phyloP scores from a whole-genome alignment of 2,888 invertebrate genomes.

The Neoitamus cyanurus region DNA sequence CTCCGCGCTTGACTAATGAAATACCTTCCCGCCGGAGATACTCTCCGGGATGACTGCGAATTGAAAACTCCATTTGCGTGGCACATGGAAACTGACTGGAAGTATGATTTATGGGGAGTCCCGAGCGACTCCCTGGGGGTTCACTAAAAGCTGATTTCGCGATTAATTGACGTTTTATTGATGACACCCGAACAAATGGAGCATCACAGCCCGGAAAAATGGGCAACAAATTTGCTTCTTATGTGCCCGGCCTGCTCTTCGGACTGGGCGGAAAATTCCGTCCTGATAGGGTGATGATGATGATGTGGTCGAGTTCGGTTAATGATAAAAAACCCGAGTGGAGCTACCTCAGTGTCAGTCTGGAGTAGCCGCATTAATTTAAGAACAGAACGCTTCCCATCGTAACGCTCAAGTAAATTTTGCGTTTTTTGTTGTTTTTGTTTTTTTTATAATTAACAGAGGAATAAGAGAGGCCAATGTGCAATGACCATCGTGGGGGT shows the following conservation, averaged over 20 bases:
- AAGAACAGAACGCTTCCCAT: not conserved
- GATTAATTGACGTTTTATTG: conserved; percentile 43
- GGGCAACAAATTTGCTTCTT: not conserved
- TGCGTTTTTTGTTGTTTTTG: not conserved
- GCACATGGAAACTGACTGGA: conserved; percentile 22
- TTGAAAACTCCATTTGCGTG: conserved; percentile 8
- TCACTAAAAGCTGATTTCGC: not conserved
- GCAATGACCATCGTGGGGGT: not conserved
- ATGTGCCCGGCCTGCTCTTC: not conserved
- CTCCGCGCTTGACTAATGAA: conserved; percentile 4
- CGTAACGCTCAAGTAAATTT: not conserved
- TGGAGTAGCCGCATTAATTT: not conserved
- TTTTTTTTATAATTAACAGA: not conserved
- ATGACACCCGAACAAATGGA: conserved; percentile 34
- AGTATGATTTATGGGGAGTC: conserved; percentile 2
- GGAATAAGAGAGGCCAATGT: not conserved
- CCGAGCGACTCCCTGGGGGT: not conserved
- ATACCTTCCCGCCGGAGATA: not conserved
- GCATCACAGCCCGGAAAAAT: not conserved
- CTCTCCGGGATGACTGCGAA: not conserved
- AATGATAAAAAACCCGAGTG: not conserved
- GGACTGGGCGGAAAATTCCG: not conserved
- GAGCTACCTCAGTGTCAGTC: not conserved
- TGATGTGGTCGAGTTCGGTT: conserved; percentile 7
- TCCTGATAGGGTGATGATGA: conserved; percentile 20